A percentile compares a stretch with the other conserved stretches of the same genome.
Evolutionary conservation across 2,113 vertebrate genomes (phyloP).

Genomic region (Emberiza fucata): DNA sequence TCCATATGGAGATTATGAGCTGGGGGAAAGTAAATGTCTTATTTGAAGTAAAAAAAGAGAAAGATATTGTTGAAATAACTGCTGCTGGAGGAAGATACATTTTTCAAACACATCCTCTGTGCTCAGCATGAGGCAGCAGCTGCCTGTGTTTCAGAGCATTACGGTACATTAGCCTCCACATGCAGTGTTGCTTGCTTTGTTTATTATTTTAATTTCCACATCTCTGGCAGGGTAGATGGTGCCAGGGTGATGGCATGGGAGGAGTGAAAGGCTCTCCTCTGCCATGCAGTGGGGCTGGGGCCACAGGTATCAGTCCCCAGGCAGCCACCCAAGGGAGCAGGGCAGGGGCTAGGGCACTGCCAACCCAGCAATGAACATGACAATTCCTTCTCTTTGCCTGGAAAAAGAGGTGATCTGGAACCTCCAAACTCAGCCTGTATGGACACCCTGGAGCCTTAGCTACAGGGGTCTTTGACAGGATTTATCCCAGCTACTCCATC

Average conservation of each 20-base stretch:
- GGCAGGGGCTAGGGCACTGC: neutral
- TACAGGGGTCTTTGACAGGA: neutral
- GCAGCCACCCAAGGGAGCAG: neutral
- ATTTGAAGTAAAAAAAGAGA: conserved; percentile 2
- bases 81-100: conserved; percentile 10
- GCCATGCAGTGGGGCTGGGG: fast-evolving
- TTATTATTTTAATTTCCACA: conserved; percentile 59
- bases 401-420: neutral
- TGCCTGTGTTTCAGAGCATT: conserved; percentile 25
- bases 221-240: neutral
- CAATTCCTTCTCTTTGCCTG: neutral
- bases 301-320: fast-evolving
- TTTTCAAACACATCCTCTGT: neutral
- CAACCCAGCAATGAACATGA: neutral
- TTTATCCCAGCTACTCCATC: neutral
- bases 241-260: neutral
- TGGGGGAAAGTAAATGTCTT: conserved; percentile 41
- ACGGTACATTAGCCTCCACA: conserved; percentile 10
- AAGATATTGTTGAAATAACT: conserved; percentile 63
- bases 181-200: neutral
- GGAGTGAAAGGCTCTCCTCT: neutral
- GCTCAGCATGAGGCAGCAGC: neutral
- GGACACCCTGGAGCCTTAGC: neutral
- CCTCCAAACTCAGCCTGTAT: neutral
- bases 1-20: conserved; percentile 12